Percentiles rank a stretch among this genome's conserved stretches.
These are phyloP conservation scores for Archocentrus centrarchus DNA, from an alignment of 2,113 vertebrate genomes.

Conservation along the genomic window DNA sequence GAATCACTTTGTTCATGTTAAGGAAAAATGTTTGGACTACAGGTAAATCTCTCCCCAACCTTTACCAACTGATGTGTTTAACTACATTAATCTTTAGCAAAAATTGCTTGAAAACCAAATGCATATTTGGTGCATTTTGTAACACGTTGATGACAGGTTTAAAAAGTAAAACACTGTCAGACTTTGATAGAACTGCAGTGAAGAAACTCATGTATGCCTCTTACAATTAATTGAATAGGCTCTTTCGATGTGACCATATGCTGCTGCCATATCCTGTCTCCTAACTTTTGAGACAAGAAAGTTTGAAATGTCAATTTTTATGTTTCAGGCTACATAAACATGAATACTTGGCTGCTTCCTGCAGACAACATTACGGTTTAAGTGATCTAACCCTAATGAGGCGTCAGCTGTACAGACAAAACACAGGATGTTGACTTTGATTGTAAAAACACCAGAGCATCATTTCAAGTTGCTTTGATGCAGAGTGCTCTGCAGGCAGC, in stretches of 20 bases:
- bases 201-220: neutral
- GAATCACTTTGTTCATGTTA: neutral
- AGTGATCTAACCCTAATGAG: slow-evolving; percentile 79
- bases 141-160: neutral
- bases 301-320: slow-evolving; percentile 78
- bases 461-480: slow-evolving; percentile 63
- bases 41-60: neutral
- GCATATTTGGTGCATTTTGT: neutral
- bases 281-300: slow-evolving; percentile 67
- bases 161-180: neutral
- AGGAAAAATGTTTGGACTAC: neutral
- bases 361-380: slow-evolving; percentile 75
- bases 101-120: neutral
- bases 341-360: slow-evolving; percentile 63
- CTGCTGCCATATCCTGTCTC: slow-evolving; percentile 61
- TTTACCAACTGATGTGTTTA: neutral
- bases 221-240: slow-evolving; percentile 18
- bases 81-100: neutral
- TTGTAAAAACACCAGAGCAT: slow-evolving; percentile 66
- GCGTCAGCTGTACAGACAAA: slow-evolving; percentile 72
- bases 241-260: slow-evolving; percentile 34
- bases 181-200: neutral
- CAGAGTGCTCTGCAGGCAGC: slow-evolving; percentile 43
- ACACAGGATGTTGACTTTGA: slow-evolving; percentile 77
- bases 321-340: slow-evolving; percentile 69